Conservation (phyloP, 2,113 vertebrate genomes). For the Dissostichus mawsoni region DNA sequence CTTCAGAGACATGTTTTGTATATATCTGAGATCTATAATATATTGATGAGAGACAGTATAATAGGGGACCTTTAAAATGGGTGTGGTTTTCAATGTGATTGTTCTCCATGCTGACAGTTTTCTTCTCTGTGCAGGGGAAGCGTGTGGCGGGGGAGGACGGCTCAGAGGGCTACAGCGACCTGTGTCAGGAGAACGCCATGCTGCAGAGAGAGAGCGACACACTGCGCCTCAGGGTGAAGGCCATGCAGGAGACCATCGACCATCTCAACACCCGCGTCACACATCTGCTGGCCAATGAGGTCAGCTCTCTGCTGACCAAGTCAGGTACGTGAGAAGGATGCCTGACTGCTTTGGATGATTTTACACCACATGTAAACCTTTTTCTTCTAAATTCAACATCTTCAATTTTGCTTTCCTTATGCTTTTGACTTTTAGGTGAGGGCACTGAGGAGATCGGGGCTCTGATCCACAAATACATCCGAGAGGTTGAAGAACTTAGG, state of each 20-base stretch:
- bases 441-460: conserved; percentile 92
- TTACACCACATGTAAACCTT: neutral
- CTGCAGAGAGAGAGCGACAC: conserved; percentile 93
- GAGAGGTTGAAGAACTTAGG: conserved; percentile 96
- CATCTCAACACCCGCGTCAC: conserved; percentile 94
- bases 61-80: neutral
- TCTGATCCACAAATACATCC: conserved; percentile 96
- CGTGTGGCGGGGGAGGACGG: conserved; percentile 92
- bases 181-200: conserved; percentile 94
- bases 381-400: neutral
- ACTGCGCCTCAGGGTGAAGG: conserved; percentile 92
- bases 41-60: too few relatives aligned
- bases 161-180: conserved; percentile 90
- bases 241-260: conserved; percentile 98
- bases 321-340: conserved; percentile 83
- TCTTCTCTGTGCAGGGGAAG: conserved; percentile 87
- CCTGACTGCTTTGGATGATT: neutral
- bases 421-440: conserved; percentile 83
- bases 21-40: too few relatives aligned
- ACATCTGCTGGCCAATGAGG: conserved; percentile 93
- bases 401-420: neutral
- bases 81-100: neutral
- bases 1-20: too few relatives aligned
- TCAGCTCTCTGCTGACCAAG: conserved; percentile 91
- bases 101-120: neutral